These are phyloP conservation scores for Epinephelus cyanopodus DNA, from an alignment of 2,113 vertebrate genomes.

Conservation along the genomic window DNA sequence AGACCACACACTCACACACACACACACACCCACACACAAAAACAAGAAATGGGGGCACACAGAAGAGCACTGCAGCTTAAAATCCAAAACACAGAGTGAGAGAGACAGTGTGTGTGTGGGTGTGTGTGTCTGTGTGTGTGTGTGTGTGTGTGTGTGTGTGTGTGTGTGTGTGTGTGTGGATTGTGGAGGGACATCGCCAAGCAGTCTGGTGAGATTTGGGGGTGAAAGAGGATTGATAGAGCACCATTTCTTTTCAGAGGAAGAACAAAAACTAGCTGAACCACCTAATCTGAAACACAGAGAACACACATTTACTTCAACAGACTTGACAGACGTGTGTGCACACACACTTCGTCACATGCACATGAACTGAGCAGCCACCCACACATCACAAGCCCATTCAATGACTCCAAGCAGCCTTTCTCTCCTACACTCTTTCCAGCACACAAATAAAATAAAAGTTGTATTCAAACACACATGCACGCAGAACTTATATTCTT, in stretches of 20 bases:
- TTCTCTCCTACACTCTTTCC: constrained; percentile 48
- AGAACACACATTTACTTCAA: constrained; percentile 56
- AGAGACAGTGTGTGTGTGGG: constrained; percentile 19
- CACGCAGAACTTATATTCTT: constrained; percentile 53
- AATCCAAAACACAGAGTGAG: constrained; percentile 55
- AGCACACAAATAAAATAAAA: constrained; percentile 61
- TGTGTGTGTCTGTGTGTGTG: background rate
- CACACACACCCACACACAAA: constrained; percentile 28
- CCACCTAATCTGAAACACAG: constrained; percentile 39
- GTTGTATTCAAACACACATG: constrained; percentile 58
- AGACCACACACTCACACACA: constrained; percentile 17
- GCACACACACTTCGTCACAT: constrained; percentile 38
- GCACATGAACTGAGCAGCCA: constrained; percentile 57
- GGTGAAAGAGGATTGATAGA: constrained; percentile 38
- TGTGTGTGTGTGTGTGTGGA: constrained; percentile 3
- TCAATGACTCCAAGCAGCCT: constrained; percentile 58
- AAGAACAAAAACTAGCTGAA: constrained; percentile 35
- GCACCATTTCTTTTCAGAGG: constrained; percentile 37
- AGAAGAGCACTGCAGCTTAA: constrained; percentile 58
- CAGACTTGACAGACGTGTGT: constrained; percentile 65
- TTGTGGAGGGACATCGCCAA: background rate
- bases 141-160: background rate
- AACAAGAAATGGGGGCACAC: constrained; percentile 59
- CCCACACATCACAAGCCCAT: constrained; percentile 70
- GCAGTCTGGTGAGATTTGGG: constrained; percentile 20